Evolutionary conservation across 2,888 invertebrate genomes (phyloP), one percentile per base, ranked within the genome.

Genomic region (Leptopilina syphax): DNA sequence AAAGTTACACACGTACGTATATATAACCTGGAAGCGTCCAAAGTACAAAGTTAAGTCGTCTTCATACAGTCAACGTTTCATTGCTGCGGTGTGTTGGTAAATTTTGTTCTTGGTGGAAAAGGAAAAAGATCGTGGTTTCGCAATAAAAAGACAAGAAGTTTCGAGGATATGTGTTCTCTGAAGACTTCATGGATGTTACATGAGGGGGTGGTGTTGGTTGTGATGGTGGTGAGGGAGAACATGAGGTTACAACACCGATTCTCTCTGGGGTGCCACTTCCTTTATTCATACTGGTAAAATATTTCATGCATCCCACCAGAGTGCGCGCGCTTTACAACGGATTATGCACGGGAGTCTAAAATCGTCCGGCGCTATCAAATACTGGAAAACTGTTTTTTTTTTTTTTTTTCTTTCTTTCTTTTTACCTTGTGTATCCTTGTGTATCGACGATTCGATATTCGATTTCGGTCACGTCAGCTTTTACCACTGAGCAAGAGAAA

Each of bases 201-300:
- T 65, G 47, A n/a, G 67, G 54, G 47, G 67, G 50, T n/a, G 27
- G 65, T 34, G 63, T n/a, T 78, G 60, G 60, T 47, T 6, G 47
- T 34, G 63, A 24, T 78, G 60, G 60, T 47, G 12, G 47, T 50
- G 34, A 34, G 34, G 44, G 44, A 44, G 34, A 73, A 73, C 54
- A 73, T n/a, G 73, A 73, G 54, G 73, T 73, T 73, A 73, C 27
- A 34, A 70, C 73, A 57, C 27, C 73, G 73, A 73, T 73, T 54
- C 73, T 73, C 34, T 13, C 66, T 34, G 68, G 63, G 76, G 65
- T 66, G 73, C 73, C 81, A 73, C 81, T 81, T 84, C 77, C 83
- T 88, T 89, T 89, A 88, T 89, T 89, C 88, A 84, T 86, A 86
- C 84, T 82, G 82, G 79, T 82, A 83, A 87, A 88, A 88, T 88